These are phyloP conservation scores for Takifugu bimaculatus DNA, from an alignment of 2,113 vertebrate genomes.

Conservation along the genomic window DNA sequence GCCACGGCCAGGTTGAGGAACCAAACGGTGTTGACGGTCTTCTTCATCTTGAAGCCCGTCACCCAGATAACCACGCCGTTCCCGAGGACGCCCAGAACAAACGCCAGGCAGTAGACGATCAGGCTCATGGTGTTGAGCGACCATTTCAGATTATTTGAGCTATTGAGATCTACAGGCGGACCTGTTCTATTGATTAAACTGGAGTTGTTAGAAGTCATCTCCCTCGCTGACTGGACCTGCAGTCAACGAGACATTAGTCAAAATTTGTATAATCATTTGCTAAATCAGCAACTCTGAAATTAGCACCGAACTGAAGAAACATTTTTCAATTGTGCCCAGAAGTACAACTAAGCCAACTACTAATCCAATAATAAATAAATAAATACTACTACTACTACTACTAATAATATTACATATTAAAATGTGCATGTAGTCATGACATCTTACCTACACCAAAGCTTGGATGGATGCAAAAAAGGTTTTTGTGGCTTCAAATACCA, in stretches of 20 bases:
- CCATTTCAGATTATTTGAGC: conserved; percentile 60
- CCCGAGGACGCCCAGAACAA: conserved; percentile 77
- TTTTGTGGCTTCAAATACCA: too few relatives aligned
- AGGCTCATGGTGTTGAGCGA: conserved; percentile 67
- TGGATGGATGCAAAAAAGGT: too few relatives aligned
- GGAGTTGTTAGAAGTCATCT: neutral
- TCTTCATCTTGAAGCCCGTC: conserved; percentile 82
- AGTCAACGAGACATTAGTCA: neutral
- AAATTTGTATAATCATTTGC: too few relatives aligned
- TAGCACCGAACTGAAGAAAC: too few relatives aligned
- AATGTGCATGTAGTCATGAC: too few relatives aligned
- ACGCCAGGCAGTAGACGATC: conserved; percentile 75
- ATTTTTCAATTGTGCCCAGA: too few relatives aligned
- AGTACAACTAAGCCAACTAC: too few relatives aligned
- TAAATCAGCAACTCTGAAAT: too few relatives aligned
- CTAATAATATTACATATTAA: too few relatives aligned
- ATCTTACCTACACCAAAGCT: too few relatives aligned
- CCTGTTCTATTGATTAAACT: neutral
- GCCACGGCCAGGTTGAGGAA: conserved; percentile 83
- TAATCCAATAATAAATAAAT: too few relatives aligned
- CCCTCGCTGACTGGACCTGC: conserved; percentile 12
- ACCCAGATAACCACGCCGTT: conserved; percentile 89
- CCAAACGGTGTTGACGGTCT: conserved; percentile 80
- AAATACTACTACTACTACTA: too few relatives aligned
- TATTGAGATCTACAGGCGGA: conserved; percentile 36